Evolutionary conservation across 2,888 invertebrate species (phyloP), one percentile per base, ranked within the genome.

Genomic region (Diarsia brunnea): DNA sequence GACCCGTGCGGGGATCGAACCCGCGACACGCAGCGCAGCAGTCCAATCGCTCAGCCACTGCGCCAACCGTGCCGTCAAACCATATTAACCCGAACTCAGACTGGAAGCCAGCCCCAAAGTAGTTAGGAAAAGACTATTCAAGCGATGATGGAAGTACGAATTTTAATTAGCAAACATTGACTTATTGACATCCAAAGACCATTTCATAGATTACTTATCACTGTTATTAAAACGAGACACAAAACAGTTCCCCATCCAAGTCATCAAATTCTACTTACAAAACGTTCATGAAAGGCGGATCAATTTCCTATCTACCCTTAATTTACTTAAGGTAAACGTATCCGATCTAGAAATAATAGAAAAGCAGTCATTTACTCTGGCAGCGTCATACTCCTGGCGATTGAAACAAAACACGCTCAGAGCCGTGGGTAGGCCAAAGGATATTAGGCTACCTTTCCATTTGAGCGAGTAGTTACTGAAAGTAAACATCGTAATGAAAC

Each of bases 331-430:
- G 4, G 12, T 78, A 72, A 66, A 51, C 55, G 43, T 58, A 38
- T 45, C 19, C n/a, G 38, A 72, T 78, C 72, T 55, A 19, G 55
- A 45, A 69, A 78, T 81, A 73, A 81, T 73, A 79, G 58, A 55
- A 65, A 66, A 73, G 69, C 61, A 47, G 4, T 47, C 43, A 71
- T 65, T 31, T 70, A 79, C 79, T 43, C 49, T 1, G 47, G 24
- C 49, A 49, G 11, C 63, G 16, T 66, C 14, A 12, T 53, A 38
- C 51, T 27, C 14, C 11, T 51, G 24, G 14, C 64, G 64, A 81
- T 81, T 78, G 31, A 82, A 81, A 82, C 70, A 45, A 82, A 80
- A 80, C 43, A 80, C 38, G 53, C 4, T 16, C 14, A 5, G 10
- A 2, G 14, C 0, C 11, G 24, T 69, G 43, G 74, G 16, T 27